Evolutionary conservation across 2,797 vertebrate species (phyloP).

Genomic region (Sebastes iracundus): DNA sequence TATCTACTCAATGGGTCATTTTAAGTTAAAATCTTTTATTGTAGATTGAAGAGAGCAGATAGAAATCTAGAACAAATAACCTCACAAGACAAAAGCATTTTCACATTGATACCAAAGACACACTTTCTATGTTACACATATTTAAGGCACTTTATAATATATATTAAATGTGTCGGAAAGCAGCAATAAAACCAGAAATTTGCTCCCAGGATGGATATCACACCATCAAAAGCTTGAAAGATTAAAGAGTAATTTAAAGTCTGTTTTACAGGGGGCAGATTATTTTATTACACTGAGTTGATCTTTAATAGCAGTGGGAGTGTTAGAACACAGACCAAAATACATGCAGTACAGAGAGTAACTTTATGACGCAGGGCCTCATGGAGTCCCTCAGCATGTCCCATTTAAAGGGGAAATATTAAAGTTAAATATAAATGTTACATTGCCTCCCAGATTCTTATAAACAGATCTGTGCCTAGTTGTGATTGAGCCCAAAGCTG

Average conservation of each 20-base stretch:
- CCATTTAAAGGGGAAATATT: conserved; percentile 12
- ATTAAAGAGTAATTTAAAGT: conserved; percentile 8
- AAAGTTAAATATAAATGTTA: neutral
- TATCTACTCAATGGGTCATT: neutral
- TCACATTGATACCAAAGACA: conserved; percentile 44
- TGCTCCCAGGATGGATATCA: conserved; percentile 50
- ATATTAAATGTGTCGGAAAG: conserved; percentile 34
- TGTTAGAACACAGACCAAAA: conserved; percentile 27
- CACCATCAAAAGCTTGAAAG: conserved; percentile 40
- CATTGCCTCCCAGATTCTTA: neutral
- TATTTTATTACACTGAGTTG: neutral
- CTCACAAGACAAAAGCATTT: conserved; percentile 19
- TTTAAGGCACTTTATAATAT: conserved; percentile 61
- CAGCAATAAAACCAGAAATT: conserved; percentile 48
- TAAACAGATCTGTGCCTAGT: neutral
- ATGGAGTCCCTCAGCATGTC: neutral
- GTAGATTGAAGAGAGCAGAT: conserved; percentile 39
- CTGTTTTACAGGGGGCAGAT: neutral
- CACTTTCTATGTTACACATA: conserved; percentile 18
- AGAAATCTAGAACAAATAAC: conserved; percentile 43
- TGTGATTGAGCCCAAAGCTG: conserved; percentile 5
- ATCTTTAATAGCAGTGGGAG: conserved; percentile 25
- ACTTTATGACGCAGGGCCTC: neutral
- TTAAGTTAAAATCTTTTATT: conserved; percentile 63
- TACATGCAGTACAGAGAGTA: neutral